A percentile compares a stretch with the other conserved stretches of the same genome.
Evolutionary conservation across 2,113 vertebrate genomes (phyloP).

Genomic region (Dipodomys stephensi): DNA sequence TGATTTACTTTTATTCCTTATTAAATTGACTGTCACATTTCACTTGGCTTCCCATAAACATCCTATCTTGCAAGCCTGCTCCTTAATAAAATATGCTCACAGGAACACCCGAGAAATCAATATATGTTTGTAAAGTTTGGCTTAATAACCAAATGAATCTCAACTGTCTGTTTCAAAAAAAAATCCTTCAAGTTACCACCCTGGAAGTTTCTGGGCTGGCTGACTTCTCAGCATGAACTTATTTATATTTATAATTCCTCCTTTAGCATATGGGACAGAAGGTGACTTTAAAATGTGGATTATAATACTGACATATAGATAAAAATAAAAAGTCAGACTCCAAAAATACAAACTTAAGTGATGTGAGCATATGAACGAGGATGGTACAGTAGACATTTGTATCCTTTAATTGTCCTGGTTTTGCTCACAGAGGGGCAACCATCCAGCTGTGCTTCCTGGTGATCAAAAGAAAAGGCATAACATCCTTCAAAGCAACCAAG

Average conservation of each 20-base stretch:
- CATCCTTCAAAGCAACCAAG: background rate
- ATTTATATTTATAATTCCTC: conserved; percentile 18
- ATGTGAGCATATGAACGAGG: background rate
- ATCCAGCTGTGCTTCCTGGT: background rate
- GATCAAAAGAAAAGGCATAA: background rate
- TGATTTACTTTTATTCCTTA: conserved; percentile 66
- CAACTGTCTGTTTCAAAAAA: conserved; percentile 44
- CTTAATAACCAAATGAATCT: background rate
- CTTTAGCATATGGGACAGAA: background rate
- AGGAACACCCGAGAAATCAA: conserved; percentile 43
- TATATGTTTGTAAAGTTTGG: background rate
- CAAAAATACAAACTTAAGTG: conserved; percentile 11
- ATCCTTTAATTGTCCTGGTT: background rate
- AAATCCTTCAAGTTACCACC: background rate
- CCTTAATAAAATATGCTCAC: conserved; percentile 46
- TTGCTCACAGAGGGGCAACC: background rate
- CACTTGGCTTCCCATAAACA: conserved; percentile 62
- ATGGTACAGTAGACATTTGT: background rate
- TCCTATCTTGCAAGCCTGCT: conserved; percentile 23
- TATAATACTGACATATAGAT: conserved; percentile 37
- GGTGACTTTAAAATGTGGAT: conserved; percentile 23
- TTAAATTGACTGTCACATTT: conserved; percentile 61
- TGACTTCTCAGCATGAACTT: background rate
- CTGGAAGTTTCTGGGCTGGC: conserved; percentile 1
- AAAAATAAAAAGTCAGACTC: conserved; percentile 13